Evolutionary conservation across 1,140 invertebrate genomes (phyloP), one percentile per base, ranked within the genome.

Genomic region (Drosophila micromelanica): DNA sequence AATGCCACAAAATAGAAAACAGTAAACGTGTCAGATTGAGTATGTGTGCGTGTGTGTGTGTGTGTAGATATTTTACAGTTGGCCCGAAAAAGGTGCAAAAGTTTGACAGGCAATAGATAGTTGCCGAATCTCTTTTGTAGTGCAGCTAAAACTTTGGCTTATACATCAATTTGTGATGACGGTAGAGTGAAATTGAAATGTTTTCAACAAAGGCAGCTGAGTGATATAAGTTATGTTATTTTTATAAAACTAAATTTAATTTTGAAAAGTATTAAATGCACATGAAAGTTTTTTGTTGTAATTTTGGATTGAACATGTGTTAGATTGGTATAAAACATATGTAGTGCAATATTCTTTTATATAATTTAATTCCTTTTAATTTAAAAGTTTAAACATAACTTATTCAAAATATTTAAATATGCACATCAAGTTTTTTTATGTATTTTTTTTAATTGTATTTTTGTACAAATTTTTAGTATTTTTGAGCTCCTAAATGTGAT

Each of bases 21-120:
- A 27, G 17, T 46, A 54, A 70, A 40, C 27, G 27, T 27, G 27
- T 5, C 27, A 27, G 5, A 27, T 6, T 27, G 27, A 27, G 27
- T 23, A 23, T 56, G 11, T 35, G 37, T 59, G 42, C n/a, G 15
- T 32, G 30, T 30, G 12, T 67, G 64, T 54, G 45, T 48, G 48
- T 40, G 38, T 46, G 73, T 32, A 11, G 12, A 5, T 23, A 4
- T 73, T 78, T 68, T 52, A 73, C 65, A 69, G 69, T 61, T 69
- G 37, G 57, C 45, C 13, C 15, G 51, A 15, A 43, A 35, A 45
- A 61, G 59, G 55, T 73, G 46, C 35, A 35, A 67, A 73, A 68
- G 37, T 73, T 73, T 68, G 63, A 73, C 70, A 73, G 54, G 70
- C 70, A 54, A 68, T 60, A 73, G 63, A 73, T 67, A 73, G 63